Evolutionary conservation across 1,140 invertebrate species (phyloP), one percentile per base, ranked within the genome.

Genomic region (Asbolus verrucosus): DNA sequence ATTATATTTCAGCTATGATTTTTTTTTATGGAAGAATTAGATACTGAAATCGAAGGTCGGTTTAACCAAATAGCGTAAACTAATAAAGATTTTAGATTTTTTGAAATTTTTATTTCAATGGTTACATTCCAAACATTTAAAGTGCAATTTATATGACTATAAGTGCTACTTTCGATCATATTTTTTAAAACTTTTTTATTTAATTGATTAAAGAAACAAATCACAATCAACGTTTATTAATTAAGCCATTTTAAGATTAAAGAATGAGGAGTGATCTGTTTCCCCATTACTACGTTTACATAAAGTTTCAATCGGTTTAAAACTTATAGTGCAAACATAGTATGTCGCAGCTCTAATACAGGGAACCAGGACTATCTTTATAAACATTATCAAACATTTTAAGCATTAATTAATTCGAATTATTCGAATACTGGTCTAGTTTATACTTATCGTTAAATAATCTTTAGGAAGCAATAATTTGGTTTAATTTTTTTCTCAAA

Each of bases 371-470:
- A n/a, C n/a, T n/a, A n/a, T n/a, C n/a, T 46, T 18, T 18, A 41
- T 50, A 54, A 54, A 54, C 18, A 54, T 54, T 54, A 54, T 54
- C 46, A 54, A 54, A 54, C 46, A 54, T 54, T 54, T n/a, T n/a
- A n/a, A n/a, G n/a, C n/a, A n/a, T n/a, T n/a, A n/a, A n/a, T n/a
- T n/a, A n/a, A n/a, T n/a, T n/a, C n/a, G n/a, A n/a, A n/a, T n/a
- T n/a, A n/a, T n/a, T n/a, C n/a, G n/a, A n/a, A n/a, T n/a, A n/a
- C n/a, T n/a, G n/a, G n/a, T n/a, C n/a, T n/a, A n/a, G n/a, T n/a
- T n/a, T n/a, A n/a, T n/a, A n/a, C n/a, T n/a, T 50, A 50, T 24
- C 19, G 1, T 19, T 50, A 2, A 36, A n/a, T 11, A 11, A 1
- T 24, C 14, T 27, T 54, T 54, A 54, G 46, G 46, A 54, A 54